phyloP scores from a whole-genome alignment of 2,797 vertebrate genomes.

The Vespertilio murinus region DNA sequence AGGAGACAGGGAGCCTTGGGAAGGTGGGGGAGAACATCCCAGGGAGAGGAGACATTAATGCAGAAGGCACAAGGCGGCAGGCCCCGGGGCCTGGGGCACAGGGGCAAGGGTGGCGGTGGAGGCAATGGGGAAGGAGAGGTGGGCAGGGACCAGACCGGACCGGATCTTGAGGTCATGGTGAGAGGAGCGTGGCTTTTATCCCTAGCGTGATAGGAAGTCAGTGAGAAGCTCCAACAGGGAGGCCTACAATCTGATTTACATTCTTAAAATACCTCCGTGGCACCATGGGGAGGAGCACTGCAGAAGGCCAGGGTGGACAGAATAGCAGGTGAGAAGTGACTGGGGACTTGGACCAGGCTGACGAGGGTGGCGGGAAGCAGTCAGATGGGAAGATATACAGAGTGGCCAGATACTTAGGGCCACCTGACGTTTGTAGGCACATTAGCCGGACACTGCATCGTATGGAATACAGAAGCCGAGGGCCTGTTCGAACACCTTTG shows the following conservation, averaged over 20 bases:
- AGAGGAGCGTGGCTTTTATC: neutral
- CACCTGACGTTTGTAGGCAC: no score
- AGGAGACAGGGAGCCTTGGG: neutral
- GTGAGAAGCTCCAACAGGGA: neutral
- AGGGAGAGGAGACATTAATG: neutral
- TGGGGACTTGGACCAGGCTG: neutral
- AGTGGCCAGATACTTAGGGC: no score
- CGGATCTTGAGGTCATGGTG: neutral
- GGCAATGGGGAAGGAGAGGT: neutral
- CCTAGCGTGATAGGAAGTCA: neutral
- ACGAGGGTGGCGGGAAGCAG: neutral
- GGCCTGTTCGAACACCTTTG: no score
- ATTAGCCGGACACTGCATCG: no score
- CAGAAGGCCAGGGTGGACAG: neutral
- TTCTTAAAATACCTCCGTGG: neutral
- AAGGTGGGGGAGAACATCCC: neutral
- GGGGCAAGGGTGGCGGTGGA: neutral
- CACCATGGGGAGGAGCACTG: neutral
- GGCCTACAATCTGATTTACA: neutral
- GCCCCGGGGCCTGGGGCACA: rapidly evolving
- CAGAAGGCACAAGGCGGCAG: neutral
- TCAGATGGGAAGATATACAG: neutral
- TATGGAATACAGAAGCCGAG: no score
- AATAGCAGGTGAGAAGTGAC: neutral
- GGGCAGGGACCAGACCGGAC: neutral